Percentiles rank a stretch among this genome's conserved stretches.
Evolutionary conservation across 2,888 invertebrate species (phyloP).

Genomic region (Apamea epomidion): DNA sequence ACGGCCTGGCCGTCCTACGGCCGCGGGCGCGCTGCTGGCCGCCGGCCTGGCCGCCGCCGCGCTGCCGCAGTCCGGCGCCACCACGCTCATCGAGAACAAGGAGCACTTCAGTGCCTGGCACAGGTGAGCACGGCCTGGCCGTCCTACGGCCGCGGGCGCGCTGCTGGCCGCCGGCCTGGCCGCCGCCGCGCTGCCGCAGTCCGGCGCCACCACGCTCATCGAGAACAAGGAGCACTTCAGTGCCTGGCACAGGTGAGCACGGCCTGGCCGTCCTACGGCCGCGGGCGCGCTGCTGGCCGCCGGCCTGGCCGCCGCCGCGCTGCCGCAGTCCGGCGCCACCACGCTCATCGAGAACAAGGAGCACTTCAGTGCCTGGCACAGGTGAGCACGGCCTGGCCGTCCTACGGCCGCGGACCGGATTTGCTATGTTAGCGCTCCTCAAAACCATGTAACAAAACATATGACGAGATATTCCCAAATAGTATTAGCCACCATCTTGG

Average conservation of each 20-base stretch:
- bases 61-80: slow-evolving; percentile 92
- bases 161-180: slow-evolving; percentile 92
- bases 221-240: slow-evolving; percentile 95
- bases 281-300: no score
- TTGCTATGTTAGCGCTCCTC: no score
- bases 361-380: neutral
- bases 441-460: no score
- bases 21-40: slow-evolving; percentile 90
- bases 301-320: no score
- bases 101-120: slow-evolving; percentile 94
- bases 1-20: neutral
- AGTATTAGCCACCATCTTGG: neutral
- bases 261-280: no score
- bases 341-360: neutral
- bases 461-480: neutral
- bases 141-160: slow-evolving; percentile 91
- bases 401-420: no score
- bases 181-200: slow-evolving; percentile 91
- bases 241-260: slow-evolving; percentile 82
- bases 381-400: neutral
- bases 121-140: slow-evolving; percentile 68
- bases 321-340: neutral
- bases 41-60: slow-evolving; percentile 92
- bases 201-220: slow-evolving; percentile 92
- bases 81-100: slow-evolving; percentile 92